phyloP scores from a whole-genome alignment of 2,888 invertebrate genomes.

The Mactromeris polynyma region DNA sequence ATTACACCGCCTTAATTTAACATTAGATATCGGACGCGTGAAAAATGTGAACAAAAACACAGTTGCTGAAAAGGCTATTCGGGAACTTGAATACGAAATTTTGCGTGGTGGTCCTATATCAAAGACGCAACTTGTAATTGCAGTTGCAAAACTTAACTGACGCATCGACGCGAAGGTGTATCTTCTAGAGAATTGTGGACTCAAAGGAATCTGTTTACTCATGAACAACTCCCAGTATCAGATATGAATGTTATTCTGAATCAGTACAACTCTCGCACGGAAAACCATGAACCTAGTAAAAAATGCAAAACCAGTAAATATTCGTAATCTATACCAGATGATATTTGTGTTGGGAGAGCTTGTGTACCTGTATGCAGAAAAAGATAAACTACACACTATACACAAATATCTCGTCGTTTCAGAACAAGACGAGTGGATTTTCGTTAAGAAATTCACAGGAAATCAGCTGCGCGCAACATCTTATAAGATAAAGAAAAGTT shows the following conservation, averaged over 20 bases:
- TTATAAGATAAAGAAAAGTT: too few species aligned
- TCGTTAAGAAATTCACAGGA: slow-evolving; percentile 31
- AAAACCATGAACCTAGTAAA: slow-evolving; percentile 42
- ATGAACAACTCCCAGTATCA: slow-evolving; percentile 30
- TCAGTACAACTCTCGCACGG: slow-evolving; percentile 28
- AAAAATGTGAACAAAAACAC: slow-evolving; percentile 39
- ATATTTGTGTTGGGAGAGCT: too few species aligned
- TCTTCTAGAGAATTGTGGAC: slow-evolving; percentile 50
- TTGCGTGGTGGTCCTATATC: slow-evolving; percentile 27
- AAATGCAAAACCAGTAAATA: too few species aligned
- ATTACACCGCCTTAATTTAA: slow-evolving; percentile 10
- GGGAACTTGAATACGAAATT: slow-evolving; percentile 28
- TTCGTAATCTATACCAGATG: too few species aligned
- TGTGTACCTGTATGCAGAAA: too few species aligned
- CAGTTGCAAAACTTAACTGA: neutral
- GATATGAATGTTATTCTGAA: slow-evolving; percentile 42
- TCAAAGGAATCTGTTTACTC: slow-evolving; percentile 38
- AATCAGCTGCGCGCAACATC: too few species aligned
- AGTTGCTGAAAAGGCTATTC: slow-evolving; percentile 31
- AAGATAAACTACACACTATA: too few species aligned
- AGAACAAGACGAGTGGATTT: too few species aligned
- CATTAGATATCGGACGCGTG: slow-evolving; percentile 36
- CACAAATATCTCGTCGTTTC: too few species aligned
- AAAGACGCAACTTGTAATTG: slow-evolving; percentile 1
- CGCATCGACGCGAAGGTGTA: slow-evolving; percentile 24